phyloP scores from a whole-genome alignment of 2,888 invertebrate genomes.

The Pristionchus fissidentatus region DNA sequence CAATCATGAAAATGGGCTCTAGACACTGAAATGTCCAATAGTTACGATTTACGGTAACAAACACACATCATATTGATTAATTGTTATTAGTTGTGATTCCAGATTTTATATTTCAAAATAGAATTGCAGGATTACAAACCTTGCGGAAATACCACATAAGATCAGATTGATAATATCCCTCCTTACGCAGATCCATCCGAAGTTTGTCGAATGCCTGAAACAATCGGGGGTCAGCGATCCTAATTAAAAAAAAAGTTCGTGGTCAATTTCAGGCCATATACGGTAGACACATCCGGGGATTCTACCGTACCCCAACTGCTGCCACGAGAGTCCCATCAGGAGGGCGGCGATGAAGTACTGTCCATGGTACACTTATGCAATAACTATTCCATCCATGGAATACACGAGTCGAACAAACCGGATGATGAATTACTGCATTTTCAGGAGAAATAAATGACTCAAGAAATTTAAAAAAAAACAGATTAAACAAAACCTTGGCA shows the following conservation, averaged over 20 bases:
- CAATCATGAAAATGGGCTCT: constrained; percentile 65
- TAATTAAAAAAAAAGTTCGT: background rate
- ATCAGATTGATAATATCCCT: constrained; percentile 67
- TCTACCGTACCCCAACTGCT: constrained; percentile 65
- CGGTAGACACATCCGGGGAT: too few species aligned
- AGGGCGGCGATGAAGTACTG: constrained; percentile 70
- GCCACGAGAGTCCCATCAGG: constrained; percentile 74
- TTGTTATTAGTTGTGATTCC: too few species aligned
- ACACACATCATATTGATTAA: too few species aligned
- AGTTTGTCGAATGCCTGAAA: constrained; percentile 65
- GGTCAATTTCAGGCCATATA: too few species aligned
- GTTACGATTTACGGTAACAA: too few species aligned
- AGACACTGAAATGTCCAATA: constrained; percentile 37
- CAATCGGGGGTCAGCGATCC: background rate
- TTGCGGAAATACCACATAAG: constrained; percentile 67
- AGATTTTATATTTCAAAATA: too few species aligned
- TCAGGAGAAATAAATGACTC: too few species aligned
- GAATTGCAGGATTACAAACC: constrained; percentile 50
- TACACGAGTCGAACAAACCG: too few species aligned
- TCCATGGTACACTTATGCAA: too few species aligned
- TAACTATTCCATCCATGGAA: too few species aligned
- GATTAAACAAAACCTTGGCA: constrained; percentile 47
- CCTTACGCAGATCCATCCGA: constrained; percentile 61
- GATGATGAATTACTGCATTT: too few species aligned
- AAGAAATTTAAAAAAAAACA: too few species aligned